Conservation (phyloP, 2,888 invertebrate genomes). For the Noctuana brunneofusca region DNA sequence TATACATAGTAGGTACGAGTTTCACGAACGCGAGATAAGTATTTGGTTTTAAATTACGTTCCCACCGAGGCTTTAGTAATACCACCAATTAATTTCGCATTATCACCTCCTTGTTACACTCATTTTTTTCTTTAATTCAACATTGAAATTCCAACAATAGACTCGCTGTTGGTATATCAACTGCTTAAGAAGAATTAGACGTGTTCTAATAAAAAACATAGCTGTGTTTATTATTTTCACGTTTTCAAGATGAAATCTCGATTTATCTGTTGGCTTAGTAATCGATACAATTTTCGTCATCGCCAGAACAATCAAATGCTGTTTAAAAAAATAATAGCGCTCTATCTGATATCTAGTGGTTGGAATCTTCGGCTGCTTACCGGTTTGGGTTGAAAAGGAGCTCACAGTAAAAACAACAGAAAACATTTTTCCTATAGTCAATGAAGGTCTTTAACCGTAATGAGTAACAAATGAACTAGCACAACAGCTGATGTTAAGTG, state of each 20-base stretch:
- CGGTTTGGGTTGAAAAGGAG: too few species aligned
- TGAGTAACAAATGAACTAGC: too few species aligned
- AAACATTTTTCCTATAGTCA: too few species aligned
- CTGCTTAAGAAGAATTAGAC: slow-evolving; percentile 53
- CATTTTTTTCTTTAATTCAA: slow-evolving; percentile 17
- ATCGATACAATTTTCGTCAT: slow-evolving; percentile 40
- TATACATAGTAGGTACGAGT: background rate
- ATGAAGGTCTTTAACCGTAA: too few species aligned
- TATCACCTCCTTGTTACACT: slow-evolving; percentile 4
- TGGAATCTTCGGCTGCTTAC: background rate
- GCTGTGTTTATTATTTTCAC: slow-evolving; percentile 51
- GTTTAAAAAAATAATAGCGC: slow-evolving; percentile 20
- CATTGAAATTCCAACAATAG: slow-evolving; percentile 12
- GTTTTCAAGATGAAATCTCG: slow-evolving; percentile 54
- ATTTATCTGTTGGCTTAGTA: slow-evolving; percentile 43
- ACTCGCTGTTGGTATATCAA: slow-evolving; percentile 22
- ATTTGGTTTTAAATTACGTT: background rate
- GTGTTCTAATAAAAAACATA: slow-evolving; percentile 52
- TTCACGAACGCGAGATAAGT: background rate
- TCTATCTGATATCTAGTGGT: background rate
- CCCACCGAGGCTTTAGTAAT: background rate
- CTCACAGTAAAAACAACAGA: too few species aligned
- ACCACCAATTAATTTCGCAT: slow-evolving; percentile 14
- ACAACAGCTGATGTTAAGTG: too few species aligned
- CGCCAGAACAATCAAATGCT: slow-evolving; percentile 17